Evolutionary conservation across 2,888 invertebrate species (phyloP).

Genomic region (Neuroscelio doddi): DNA sequence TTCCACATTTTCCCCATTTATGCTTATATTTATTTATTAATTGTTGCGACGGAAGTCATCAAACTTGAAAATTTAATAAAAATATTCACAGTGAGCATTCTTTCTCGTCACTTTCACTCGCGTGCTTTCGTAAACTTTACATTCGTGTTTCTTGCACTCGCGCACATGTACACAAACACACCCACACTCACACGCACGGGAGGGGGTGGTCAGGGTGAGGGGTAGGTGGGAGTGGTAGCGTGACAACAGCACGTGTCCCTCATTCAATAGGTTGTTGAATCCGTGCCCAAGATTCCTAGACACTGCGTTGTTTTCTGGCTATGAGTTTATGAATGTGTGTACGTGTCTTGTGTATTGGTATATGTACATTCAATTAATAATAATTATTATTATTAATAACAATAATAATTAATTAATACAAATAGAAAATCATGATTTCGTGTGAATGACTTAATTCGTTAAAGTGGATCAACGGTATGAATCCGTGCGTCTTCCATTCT

Average conservation of each 20-base stretch:
- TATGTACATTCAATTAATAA: constrained; percentile 72
- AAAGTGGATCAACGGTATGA: constrained; percentile 34
- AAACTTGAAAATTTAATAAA: constrained; percentile 73
- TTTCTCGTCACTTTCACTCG: constrained; percentile 60
- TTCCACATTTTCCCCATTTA: constrained; percentile 54
- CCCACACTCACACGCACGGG: constrained; percentile 7
- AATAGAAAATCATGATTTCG: constrained; percentile 70
- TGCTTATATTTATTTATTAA: constrained; percentile 72
- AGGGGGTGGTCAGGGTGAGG: constrained; percentile 7
- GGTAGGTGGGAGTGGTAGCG: constrained; percentile 24
- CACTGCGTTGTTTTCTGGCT: constrained; percentile 26
- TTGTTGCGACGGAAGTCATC: constrained; percentile 72
- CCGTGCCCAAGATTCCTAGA: constrained; percentile 25
- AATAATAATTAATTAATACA: constrained; percentile 71
- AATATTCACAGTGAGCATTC: constrained; percentile 72
- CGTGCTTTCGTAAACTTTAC: constrained; percentile 51
- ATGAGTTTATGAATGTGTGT: constrained; percentile 60
- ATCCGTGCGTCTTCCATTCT: constrained; percentile 17
- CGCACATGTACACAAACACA: background rate
- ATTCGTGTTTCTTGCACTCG: constrained; percentile 38
- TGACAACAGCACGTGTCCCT: constrained; percentile 9
- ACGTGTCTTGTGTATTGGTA: constrained; percentile 59
- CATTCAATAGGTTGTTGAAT: constrained; percentile 22
- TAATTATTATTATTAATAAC: constrained; percentile 71
- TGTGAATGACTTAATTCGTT: constrained; percentile 64